Conservation (phyloP, 2,888 invertebrate species). For the Globia sparganii region DNA sequence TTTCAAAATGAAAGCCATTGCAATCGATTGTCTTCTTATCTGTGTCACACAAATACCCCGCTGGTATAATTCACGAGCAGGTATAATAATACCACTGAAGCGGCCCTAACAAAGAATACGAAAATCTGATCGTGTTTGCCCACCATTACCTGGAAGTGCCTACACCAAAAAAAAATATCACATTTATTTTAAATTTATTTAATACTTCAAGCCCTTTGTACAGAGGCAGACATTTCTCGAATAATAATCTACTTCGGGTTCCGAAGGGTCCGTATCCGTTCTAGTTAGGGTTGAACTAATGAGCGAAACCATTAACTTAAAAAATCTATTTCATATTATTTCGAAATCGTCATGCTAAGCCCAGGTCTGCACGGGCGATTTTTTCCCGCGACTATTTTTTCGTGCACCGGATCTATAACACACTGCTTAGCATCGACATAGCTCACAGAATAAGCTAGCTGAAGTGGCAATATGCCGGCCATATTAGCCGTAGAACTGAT, state of each 20-base stretch:
- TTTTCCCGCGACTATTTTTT: not conserved
- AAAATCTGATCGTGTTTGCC: not conserved
- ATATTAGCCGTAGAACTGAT: not conserved
- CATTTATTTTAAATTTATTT: too few relatives aligned
- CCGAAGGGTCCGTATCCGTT: not conserved
- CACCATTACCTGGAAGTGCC: not conserved
- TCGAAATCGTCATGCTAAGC: not conserved
- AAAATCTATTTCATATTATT: not conserved
- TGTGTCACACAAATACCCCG: not conserved
- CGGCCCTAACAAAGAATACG: not conserved
- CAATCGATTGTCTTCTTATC: not conserved
- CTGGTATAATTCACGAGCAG: not conserved
- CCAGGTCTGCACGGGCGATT: not conserved
- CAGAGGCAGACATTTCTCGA: too few relatives aligned
- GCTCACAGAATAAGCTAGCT: not conserved
- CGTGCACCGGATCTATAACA: not conserved
- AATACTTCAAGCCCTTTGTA: too few relatives aligned
- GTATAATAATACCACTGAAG: not conserved
- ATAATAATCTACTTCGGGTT: not conserved
- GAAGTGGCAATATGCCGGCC: not conserved
- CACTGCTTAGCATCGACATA: not conserved
- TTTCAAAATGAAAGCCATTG: not conserved
- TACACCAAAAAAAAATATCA: not conserved
- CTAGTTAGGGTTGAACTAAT: slow-evolving; percentile 20
- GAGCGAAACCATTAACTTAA: not conserved